Conservation (phyloP, 2,113 vertebrate species). For the Urocolius indicus region DNA sequence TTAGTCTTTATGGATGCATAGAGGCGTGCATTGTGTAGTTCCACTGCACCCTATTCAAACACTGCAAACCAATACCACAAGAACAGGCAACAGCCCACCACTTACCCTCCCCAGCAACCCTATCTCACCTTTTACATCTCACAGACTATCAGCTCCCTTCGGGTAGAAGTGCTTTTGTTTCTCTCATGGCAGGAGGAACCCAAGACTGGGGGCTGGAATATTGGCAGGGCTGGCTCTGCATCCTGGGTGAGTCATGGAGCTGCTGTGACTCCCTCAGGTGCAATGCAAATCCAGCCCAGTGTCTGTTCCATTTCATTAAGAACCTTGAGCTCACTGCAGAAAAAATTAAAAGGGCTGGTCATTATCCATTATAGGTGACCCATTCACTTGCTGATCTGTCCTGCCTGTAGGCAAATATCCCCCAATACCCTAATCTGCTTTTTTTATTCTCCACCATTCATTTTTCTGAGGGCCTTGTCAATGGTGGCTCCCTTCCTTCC, state of each 20-base stretch:
- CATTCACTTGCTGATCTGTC: slow-evolving; percentile 48
- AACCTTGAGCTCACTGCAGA: slow-evolving; percentile 1
- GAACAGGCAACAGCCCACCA: neutral
- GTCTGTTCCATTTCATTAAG: slow-evolving; percentile 41
- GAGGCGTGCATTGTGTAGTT: neutral
- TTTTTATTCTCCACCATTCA: slow-evolving; percentile 14
- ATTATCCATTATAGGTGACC: slow-evolving; percentile 28
- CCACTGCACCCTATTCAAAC: rapidly evolving
- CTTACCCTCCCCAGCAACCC: neutral
- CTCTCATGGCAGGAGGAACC: neutral
- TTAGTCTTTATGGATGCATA: neutral
- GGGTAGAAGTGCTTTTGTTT: neutral
- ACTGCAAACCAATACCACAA: neutral
- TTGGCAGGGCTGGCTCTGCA: neutral
- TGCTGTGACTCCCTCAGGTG: neutral
- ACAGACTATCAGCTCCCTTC: neutral
- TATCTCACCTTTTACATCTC: neutral
- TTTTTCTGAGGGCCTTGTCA: slow-evolving; percentile 37
- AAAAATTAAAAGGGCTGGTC: slow-evolving; percentile 41
- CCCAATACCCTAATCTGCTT: slow-evolving; percentile 31
- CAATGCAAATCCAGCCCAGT: neutral
- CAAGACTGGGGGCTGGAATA: neutral
- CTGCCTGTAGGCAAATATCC: slow-evolving; percentile 43
- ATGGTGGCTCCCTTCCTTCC: neutral
- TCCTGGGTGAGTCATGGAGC: neutral